These are phyloP conservation scores for Gallinago stenura DNA, from an alignment of 2,797 vertebrate genomes.

Conservation along the genomic window DNA sequence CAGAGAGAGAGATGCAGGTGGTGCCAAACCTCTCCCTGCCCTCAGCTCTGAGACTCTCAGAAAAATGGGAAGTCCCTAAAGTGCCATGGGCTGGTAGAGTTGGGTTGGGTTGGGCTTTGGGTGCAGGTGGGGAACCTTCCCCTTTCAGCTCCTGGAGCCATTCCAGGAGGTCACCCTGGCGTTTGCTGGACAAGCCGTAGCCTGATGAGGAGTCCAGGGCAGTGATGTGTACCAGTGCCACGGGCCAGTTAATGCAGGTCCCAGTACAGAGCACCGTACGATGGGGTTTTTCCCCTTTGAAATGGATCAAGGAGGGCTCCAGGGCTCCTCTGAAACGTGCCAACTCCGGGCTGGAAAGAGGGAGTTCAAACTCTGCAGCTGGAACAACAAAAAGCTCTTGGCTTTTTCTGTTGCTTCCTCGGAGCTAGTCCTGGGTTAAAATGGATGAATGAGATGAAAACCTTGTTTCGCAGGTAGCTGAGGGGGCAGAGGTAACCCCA, in stretches of 20 bases:
- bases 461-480: not conserved
- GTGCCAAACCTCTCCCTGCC: not conserved
- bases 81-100: fast-evolving
- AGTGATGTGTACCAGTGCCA: not conserved
- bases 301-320: not conserved
- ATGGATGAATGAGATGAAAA: not conserved
- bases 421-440: not conserved
- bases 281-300: not conserved
- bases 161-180: not conserved
- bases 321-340: not conserved
- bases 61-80: not conserved
- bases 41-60: not conserved
- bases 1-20: not conserved
- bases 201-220: not conserved
- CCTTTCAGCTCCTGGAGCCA: not conserved
- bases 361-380: not conserved
- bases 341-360: not conserved
- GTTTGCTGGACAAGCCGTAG: not conserved
- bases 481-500: not conserved
- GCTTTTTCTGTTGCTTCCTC: not conserved
- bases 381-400: not conserved
- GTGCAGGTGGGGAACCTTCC: not conserved
- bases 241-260: not conserved
- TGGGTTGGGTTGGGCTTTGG: not conserved
- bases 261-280: fast-evolving